Evolutionary conservation across 2,113 vertebrate genomes (phyloP), one percentile per base, ranked within the genome.

Genomic region (Rhynchopsitta pachyrhyncha): DNA sequence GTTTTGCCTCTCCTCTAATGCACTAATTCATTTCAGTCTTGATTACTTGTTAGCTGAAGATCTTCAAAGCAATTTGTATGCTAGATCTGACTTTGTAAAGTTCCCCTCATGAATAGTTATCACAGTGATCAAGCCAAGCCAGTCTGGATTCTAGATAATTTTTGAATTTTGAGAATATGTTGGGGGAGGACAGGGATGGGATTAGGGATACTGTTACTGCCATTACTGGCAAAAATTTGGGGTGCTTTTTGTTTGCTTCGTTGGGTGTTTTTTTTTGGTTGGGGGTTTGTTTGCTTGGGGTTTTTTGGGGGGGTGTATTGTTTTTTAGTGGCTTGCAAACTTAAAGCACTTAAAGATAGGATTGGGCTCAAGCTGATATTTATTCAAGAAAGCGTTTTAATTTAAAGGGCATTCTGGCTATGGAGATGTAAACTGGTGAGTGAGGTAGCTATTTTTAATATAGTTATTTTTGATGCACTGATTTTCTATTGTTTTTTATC

Each of bases 331-430:
- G 14, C 50, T 91, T 88, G 60, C 41, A 85, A 42, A 57, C 23
- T 50, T 79, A 59, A 66, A 91, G 25, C 15, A 29, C 7, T 46
- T 76, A 37, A 23, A 70, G 27, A 39, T 9, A 23, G 14, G 31
- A 27, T 41, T 53, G n/a, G 52, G 31, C 67, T 93, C 17, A 10
- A 73, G 57, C 10, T 64, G 42, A 28, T 57, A 19, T 47, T 81
- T 89, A 79, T 69, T 73, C 89, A 76, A 29, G 25, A 80, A 77
- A 9, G 6, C 33, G 29, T 93, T 85, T 86, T 68, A 67, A 85
- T 87, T 92, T 49, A 67, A 91, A 71, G 44, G 27, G 2, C 11
- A 8, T 86, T 91, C 52, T 82, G 63, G 31, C 35, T 79, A 6
- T 67, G n/a, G 55, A 95, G 62, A 42, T 77, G 53, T 19, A 55